Evolutionary conservation across 2,113 vertebrate genomes (phyloP).

Genomic region (Vulpes vulpes): DNA sequence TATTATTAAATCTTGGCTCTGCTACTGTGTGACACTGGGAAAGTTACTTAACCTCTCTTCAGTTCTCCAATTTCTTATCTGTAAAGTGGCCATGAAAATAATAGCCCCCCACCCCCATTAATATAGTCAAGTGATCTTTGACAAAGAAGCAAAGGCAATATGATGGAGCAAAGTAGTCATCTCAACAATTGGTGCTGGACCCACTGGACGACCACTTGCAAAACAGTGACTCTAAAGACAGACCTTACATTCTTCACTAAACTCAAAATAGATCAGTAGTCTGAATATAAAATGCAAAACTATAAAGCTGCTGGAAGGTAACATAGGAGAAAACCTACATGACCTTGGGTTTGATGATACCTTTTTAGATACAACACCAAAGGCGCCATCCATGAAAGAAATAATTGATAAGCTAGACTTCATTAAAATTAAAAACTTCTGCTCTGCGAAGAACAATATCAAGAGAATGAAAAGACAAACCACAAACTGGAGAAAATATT

Average conservation of each 20-base stretch:
- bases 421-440: constrained; percentile 15
- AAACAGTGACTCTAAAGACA: background rate
- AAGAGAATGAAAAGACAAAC: background rate
- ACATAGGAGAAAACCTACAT: background rate
- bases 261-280: background rate
- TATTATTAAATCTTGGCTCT: background rate
- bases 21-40: background rate
- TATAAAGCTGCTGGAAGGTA: background rate
- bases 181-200: background rate
- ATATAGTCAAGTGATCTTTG: background rate
- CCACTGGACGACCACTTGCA: background rate
- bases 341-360: background rate
- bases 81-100: background rate
- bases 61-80: background rate
- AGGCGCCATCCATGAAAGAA: background rate
- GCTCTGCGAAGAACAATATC: background rate
- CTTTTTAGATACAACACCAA: constrained; percentile 8
- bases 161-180: background rate
- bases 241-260: background rate
- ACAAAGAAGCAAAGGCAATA: background rate
- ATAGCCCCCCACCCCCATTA: background rate
- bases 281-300: background rate
- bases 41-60: background rate
- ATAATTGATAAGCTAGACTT: background rate
- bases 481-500: background rate